Conservation (phyloP, 2,888 invertebrate species). For the Andrena minutula region DNA sequence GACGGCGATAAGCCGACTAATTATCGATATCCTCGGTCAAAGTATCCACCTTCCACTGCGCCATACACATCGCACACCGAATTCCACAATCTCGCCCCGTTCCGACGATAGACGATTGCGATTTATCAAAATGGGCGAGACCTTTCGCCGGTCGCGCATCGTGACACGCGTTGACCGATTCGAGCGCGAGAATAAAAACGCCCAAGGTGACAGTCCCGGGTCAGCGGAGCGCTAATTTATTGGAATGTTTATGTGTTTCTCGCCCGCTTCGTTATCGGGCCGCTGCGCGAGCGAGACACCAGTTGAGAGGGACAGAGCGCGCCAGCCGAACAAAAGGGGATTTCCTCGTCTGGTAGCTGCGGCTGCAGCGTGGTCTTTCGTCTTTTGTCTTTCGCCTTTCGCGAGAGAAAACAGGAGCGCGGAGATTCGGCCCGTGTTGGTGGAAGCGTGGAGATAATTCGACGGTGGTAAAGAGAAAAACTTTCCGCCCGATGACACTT, state of each 20-base stretch:
- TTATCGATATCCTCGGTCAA: slow-evolving; percentile 25
- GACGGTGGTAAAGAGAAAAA: slow-evolving; percentile 27
- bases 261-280: slow-evolving; percentile 71
- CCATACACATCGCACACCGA: slow-evolving; percentile 12
- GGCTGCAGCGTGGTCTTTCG: background rate
- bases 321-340: background rate
- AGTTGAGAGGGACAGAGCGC: slow-evolving; percentile 4
- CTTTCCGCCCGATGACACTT: slow-evolving; percentile 38
- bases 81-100: slow-evolving; percentile 54
- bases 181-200: slow-evolving; percentile 70
- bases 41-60: slow-evolving; percentile 15
- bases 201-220: slow-evolving; percentile 80
- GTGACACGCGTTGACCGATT: slow-evolving; percentile 79
- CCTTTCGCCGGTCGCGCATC: slow-evolving; percentile 77
- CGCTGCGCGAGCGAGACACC: slow-evolving; percentile 46
- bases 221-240: slow-evolving; percentile 84
- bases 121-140: slow-evolving; percentile 77
- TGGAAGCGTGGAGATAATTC: slow-evolving; percentile 33
- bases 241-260: slow-evolving; percentile 85
- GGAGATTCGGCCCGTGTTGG: slow-evolving; percentile 12
- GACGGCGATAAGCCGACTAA: slow-evolving; percentile 35
- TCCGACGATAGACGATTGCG: slow-evolving; percentile 44
- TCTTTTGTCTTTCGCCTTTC: slow-evolving; percentile 1
- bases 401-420: slow-evolving; percentile 34
- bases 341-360: background rate